Base-by-base conservation (phyloP, 2,113 vertebrate species). In the Eonycteris spelaea region DNA sequence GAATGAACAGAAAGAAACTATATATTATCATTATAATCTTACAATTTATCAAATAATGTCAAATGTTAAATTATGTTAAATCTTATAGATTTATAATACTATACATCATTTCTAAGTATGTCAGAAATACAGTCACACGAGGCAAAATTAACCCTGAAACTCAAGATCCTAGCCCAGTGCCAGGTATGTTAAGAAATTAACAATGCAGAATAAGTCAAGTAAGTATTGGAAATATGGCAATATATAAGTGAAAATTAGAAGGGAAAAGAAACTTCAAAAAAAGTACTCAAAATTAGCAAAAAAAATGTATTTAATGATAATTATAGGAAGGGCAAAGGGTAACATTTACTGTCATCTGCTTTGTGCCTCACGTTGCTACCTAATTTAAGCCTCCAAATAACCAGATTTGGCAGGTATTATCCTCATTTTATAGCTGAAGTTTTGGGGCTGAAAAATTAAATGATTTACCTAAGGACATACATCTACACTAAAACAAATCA, bases 381-480 rank as follows among this genome's bases (percentile, higher is more conserved):
- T 89, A 38, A 67, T 90, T 94, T 94, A 77, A 75, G 79, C 43
- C 51, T 90, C 33, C 22, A 38, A 90, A 84, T 90, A 75, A 84
- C 43, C 57, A 71, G 5, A 77, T 40, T 51, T 24, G 18, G 45
- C 35, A 90, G 43, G 11, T 51, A 59, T 15, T 59, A 84, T 48
- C 18, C 33, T 6, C 15, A 53, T 71, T 73, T 61, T 61, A 77
- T 19, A 85, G 38, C 65, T 35, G 28, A 85, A 75, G 57, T 13
- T 84, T n/a, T 48, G 1, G 21, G 19, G 13, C 15, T 87, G 43
- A 94, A 80, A 93, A 87, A 73, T 5, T 33, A 61, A 91, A 48
- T 55, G 70, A 87, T 70, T 71, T 87, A 40, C 84, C 65, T 73
- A 80, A 87, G 63, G 22, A 7, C 73, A 74, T 15, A 53, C 15